phyloP scores from a whole-genome alignment of 2,113 vertebrate genomes.

The Pterocles burchelli region DNA sequence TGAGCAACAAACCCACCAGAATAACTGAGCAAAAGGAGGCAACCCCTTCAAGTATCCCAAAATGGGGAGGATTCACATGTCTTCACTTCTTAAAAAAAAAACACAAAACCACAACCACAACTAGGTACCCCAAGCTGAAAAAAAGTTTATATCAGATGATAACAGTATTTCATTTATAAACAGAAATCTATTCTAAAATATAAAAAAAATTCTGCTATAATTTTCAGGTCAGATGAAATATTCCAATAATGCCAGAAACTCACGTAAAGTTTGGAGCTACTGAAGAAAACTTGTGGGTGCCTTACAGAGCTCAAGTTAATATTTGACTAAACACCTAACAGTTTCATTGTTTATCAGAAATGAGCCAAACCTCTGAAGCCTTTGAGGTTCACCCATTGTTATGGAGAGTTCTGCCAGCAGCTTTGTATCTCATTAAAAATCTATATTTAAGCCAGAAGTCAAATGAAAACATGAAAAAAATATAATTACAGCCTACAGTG shows the following conservation, averaged over 20 bases:
- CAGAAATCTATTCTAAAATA: background rate
- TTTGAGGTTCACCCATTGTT: background rate
- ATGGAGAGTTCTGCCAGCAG: background rate
- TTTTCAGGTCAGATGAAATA: background rate
- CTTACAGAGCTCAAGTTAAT: background rate
- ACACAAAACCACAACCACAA: background rate
- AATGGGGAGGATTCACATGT: background rate
- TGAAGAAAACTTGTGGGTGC: background rate
- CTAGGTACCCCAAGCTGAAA: background rate
- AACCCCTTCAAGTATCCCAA: background rate
- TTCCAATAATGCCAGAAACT: background rate
- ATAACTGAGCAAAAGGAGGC: background rate
- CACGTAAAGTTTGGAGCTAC: background rate
- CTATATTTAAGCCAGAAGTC: background rate
- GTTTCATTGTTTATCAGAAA: background rate
- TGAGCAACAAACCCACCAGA: background rate
- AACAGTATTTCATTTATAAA: background rate
- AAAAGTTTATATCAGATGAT: rapidly evolving
- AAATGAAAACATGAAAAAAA: slow-evolving; percentile 8
- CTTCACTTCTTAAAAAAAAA: background rate
- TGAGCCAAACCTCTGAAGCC: background rate
- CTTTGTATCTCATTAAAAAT: background rate
- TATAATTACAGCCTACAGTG: background rate
- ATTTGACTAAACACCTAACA: background rate
- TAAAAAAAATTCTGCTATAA: background rate